These are phyloP conservation scores for Ascidia mentula DNA, from an alignment of 23 tunicate genomes.

Conservation along the genomic window DNA sequence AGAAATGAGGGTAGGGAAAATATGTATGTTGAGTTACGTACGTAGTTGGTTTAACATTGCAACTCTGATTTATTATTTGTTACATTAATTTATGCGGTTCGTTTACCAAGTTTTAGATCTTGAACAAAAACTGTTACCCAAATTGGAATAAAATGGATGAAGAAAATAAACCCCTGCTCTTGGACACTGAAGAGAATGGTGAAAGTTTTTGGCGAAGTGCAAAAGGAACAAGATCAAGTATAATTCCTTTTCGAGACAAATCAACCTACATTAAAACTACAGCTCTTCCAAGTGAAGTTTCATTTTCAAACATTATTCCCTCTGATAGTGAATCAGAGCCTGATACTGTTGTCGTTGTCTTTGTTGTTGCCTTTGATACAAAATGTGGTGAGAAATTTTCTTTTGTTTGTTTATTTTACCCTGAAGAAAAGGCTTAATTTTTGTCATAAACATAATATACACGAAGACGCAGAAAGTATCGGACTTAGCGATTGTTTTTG, in stretches of 20 bases:
- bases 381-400: conserved; percentile 25
- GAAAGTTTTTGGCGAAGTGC: neutral
- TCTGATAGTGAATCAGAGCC: conserved; percentile 12
- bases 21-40: too few relatives aligned
- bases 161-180: neutral
- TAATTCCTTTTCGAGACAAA: neutral
- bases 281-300: neutral
- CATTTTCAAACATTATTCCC: neutral
- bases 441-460: too few relatives aligned
- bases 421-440: too few relatives aligned
- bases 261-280: neutral
- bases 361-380: conserved; percentile 52
- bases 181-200: neutral
- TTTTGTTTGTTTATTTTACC: too few relatives aligned
- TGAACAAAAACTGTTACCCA: too few relatives aligned
- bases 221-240: neutral
- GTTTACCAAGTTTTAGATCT: too few relatives aligned
- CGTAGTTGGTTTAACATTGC: too few relatives aligned
- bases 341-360: conserved; percentile 29
- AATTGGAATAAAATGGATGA: neutral
- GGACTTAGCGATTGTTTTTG: too few relatives aligned
- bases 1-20: too few relatives aligned
- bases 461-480: too few relatives aligned
- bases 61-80: too few relatives aligned
- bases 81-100: too few relatives aligned